Conservation (phyloP, 2,888 invertebrate species). For the Pristionchus arcanus region DNA sequence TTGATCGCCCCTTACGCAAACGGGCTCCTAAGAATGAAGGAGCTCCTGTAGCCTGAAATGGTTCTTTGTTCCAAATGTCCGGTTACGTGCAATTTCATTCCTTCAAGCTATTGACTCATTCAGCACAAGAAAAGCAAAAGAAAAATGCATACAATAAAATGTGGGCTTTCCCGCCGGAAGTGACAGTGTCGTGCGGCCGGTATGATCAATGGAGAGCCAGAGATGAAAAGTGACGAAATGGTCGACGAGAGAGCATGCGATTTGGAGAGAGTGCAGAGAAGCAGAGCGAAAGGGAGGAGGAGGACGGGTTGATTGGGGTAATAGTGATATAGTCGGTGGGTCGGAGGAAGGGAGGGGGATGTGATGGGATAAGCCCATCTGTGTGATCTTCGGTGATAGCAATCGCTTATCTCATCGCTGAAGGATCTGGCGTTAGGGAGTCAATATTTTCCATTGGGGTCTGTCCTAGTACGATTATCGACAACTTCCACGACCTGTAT, state of each 20-base stretch:
- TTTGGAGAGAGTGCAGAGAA: not conserved
- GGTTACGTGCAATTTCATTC: too few relatives aligned
- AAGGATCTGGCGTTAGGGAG: not conserved
- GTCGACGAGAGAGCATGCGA: not conserved
- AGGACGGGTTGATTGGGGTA: constrained; percentile 40
- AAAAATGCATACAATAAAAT: too few relatives aligned
- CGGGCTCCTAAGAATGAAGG: too few relatives aligned
- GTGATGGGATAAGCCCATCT: not conserved
- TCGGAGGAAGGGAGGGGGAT: not conserved
- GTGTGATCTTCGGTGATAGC: not conserved
- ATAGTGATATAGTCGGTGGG: not conserved
- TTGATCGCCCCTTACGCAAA: too few relatives aligned
- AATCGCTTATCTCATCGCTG: too few relatives aligned
- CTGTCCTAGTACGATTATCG: not conserved
- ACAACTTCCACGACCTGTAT: not conserved
- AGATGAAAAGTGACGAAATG: constrained; percentile 18
- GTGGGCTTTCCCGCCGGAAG: constrained; percentile 15
- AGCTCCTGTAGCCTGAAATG: too few relatives aligned
- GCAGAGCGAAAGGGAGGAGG: not conserved
- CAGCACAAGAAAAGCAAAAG: too few relatives aligned
- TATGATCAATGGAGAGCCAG: not conserved
- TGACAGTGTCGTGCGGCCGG: constrained; percentile 29
- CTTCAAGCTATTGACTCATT: too few relatives aligned
- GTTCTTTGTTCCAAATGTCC: too few relatives aligned
- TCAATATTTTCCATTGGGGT: too few relatives aligned